Base-by-base conservation (phyloP, 2,113 vertebrate species). In the Nannospalax galili region DNA sequence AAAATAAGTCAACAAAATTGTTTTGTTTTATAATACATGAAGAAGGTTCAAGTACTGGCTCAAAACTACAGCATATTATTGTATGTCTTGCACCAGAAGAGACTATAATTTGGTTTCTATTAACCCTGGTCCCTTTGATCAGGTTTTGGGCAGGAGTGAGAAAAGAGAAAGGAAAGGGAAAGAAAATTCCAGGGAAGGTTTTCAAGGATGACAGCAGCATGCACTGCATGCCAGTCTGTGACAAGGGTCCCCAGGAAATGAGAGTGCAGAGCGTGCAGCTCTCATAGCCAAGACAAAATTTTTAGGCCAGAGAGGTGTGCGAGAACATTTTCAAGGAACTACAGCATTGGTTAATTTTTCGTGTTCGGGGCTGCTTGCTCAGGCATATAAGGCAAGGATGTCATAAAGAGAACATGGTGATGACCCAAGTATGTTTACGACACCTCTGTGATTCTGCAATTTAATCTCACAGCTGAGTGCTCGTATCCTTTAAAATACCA, bases 1-100 rank as follows among this genome's bases (percentile, higher is more conserved):
- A 52, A 52, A 52, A 52, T 97, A 97, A 98, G 88, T 97, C 96
- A 98, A 98, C 88, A 98, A 87, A 96, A 0, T 40, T 45, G 8
- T 62, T 60, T 80, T 16, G 6, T 22, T 70, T 94, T 73, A 37
- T 22, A 88, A 97, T 97, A 94, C 97, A 93, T 72, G 62, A 92
- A 88, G 52, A 92, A 82, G 56, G 37, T 70, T 92, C 95, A 11
- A 92, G 81, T 97, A 92, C 60, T 93, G 86, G 79, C 82, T 97
- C 85, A 96, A 78, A 92, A 52, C 42, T 96, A 93, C 91, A 96
- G 88, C 87, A n/a, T n/a, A 90, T 95, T 96, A 81, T 94, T 91
- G 72, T 72, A 93, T 95, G 65, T 93, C 67, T 95, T 96, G 67
- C 85, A 81, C 93, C 82, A 92, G 80, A 91, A 4, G 62, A 94